Evolutionary conservation across 2,888 invertebrate genomes (phyloP).

Genomic region (Chaetogeoica ovagalla): DNA sequence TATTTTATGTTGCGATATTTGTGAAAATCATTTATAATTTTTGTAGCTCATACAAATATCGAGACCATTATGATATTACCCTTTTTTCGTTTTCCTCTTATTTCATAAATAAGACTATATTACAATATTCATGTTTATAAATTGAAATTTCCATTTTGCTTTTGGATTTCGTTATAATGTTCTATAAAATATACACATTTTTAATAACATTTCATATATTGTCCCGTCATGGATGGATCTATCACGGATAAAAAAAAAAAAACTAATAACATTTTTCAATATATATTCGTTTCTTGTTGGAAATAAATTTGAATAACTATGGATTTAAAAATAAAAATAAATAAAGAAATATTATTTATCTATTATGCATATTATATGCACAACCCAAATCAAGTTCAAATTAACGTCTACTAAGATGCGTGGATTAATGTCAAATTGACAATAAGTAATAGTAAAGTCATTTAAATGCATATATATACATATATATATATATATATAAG

Average conservation of each 20-base stretch:
- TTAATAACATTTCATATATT: conserved; percentile 34
- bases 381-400: background rate
- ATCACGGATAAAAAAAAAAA: background rate
- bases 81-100: background rate
- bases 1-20: conserved; percentile 3
- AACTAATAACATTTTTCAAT: background rate
- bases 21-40: conserved; percentile 31
- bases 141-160: conserved; percentile 34
- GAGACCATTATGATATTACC: background rate
- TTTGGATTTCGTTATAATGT: background rate
- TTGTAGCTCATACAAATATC: background rate
- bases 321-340: background rate
- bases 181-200: conserved; percentile 18
- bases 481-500: no score
- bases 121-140: conserved; percentile 42
- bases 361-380: background rate
- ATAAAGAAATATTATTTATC: no score
- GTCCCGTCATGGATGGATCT: background rate
- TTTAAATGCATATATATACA: no score
- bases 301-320: background rate
- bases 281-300: background rate
- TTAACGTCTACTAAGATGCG: no score
- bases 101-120: conserved; percentile 19
- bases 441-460: background rate
- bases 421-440: background rate